Evolutionary conservation across 2,113 vertebrate species (phyloP), one percentile per base, ranked within the genome.

Genomic region (Tenebrosternarchus preto): DNA sequence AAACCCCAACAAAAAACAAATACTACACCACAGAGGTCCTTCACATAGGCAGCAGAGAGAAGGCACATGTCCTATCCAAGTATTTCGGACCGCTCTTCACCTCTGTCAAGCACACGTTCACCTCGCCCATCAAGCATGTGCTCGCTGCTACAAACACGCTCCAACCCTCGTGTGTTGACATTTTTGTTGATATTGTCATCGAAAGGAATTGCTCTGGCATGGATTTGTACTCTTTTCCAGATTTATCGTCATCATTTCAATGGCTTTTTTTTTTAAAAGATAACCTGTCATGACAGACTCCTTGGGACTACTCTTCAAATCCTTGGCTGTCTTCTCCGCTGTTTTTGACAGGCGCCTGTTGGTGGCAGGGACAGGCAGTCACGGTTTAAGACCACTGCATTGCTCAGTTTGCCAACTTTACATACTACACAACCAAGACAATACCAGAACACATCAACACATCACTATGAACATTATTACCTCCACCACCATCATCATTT

Each of bases 171-270:
- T 53, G 84, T 80, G 86, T 84, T 90, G 90, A 92, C 91, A 92
- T 92, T 91, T 92, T 87, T 92, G 84, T 90, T 89, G 78, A 91
- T 91, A 90, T 86, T 90, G 87, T 80, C 88, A 87, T 82, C 78
- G 87, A 83, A 88, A 46, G 86, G 85, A 82, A 87, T 73, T 78
- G 79, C 61, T 43, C 29, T 60, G 56, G 74, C 73, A 70, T 69
- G 85, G 88, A 86, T 87, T 88, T 86, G 78, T 80, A 84, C 85
- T 85, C 80, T 50, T 84, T 84, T 78, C 76, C 87, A 83, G 87
- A 88, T 86, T 50, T 85, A 87, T 90, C 86, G 87, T 84, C 73
- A 20, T 77, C 86, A 78, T 76, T 25, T 87, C 82, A 88, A 89
- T 85, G 87, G 85, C 66, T 79, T 46, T 83, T 50, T 83, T 75